These are phyloP conservation scores for Oreochromis mossambicus DNA, from an alignment of 2,797 vertebrate species.

Conservation along the genomic window DNA sequence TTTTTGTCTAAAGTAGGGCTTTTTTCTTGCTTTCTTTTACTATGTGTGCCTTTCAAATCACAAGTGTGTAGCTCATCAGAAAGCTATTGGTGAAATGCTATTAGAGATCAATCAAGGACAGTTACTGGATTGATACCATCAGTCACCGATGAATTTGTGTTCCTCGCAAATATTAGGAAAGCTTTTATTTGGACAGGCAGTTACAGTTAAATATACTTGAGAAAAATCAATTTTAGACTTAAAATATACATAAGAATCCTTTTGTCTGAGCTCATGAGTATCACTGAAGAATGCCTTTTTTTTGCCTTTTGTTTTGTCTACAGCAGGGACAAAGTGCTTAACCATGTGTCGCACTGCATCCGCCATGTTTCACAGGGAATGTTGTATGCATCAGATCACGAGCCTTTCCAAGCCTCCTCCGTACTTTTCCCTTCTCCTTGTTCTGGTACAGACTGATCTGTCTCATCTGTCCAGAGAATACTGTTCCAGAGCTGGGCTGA, in stretches of 20 bases:
- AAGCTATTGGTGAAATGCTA: not conserved
- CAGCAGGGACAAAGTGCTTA: not conserved
- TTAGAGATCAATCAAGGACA: not conserved
- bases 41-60: constrained; percentile 23
- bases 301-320: not conserved
- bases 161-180: not conserved
- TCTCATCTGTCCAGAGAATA: not conserved
- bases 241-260: not conserved
- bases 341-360: not conserved
- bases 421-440: not conserved
- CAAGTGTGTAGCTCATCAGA: not conserved
- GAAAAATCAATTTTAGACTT: not conserved
- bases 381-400: not conserved
- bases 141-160: not conserved
- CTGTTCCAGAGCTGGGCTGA: not conserved
- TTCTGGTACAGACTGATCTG: not conserved
- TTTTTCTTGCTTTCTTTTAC: constrained; percentile 30
- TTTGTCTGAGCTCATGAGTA: not conserved
- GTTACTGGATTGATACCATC: not conserved
- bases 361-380: not conserved
- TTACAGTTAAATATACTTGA: not conserved
- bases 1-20: constrained; percentile 25
- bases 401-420: not conserved
- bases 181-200: too few relatives aligned
- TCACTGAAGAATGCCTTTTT: not conserved